Conservation (phyloP, 2,888 invertebrate species). For the Ligdia adustata region DNA sequence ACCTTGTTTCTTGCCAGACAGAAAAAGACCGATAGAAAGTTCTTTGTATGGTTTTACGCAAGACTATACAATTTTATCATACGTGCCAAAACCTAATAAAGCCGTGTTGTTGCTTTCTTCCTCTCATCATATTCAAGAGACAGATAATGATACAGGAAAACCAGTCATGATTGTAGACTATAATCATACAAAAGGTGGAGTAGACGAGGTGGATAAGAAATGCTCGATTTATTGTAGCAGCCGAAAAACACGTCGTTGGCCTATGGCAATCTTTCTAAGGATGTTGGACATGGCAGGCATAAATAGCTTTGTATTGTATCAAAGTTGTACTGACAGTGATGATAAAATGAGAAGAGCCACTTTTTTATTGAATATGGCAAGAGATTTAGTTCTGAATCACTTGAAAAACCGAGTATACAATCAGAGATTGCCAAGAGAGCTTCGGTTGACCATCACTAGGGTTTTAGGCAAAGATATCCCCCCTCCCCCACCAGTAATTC, state of each 20-base stretch:
- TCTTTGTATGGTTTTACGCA: conserved; percentile 29
- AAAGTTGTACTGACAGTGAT: conserved; percentile 17
- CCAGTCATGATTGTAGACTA: too few relatives aligned
- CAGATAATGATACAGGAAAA: too few relatives aligned
- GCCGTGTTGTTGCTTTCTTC: conserved; percentile 28
- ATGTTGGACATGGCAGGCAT: conserved; percentile 28
- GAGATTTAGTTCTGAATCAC: conserved; percentile 24
- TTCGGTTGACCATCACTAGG: too few relatives aligned
- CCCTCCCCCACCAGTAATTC: conserved; percentile 14
- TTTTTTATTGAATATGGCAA: conserved; percentile 28
- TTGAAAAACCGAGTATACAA: conserved; percentile 28
- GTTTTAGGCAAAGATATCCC: too few relatives aligned
- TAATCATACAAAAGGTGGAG: conserved; percentile 24
- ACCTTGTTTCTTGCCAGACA: conserved; percentile 27
- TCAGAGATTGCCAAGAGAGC: conserved; percentile 3
- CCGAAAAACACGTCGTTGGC: conserved; percentile 28
- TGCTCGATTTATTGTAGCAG: conserved; percentile 24
- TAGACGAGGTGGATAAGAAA: conserved; percentile 22
- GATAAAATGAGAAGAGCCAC: conserved; percentile 25
- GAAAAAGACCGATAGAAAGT: conserved; percentile 15
- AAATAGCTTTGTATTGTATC: conserved; percentile 7
- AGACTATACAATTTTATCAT: conserved; percentile 22
- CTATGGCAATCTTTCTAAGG: conserved; percentile 32
- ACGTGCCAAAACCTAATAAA: conserved; percentile 22
- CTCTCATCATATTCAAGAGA: conserved; percentile 25